Evolutionary conservation across 2,888 invertebrate species (phyloP), one percentile per base, ranked within the genome.

Genomic region (Phasia obesa): DNA sequence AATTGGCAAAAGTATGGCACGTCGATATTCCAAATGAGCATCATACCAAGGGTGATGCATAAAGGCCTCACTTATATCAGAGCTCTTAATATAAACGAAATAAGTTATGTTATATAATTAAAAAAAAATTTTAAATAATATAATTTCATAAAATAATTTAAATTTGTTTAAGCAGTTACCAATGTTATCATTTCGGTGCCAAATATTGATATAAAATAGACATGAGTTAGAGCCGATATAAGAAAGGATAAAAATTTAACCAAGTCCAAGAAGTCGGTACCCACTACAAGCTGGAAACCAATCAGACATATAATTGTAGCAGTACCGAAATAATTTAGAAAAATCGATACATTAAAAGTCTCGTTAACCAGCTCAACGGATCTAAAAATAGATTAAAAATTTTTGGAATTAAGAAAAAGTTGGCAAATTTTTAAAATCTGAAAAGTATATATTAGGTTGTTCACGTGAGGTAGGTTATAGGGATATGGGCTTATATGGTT

Each of bases 231-330:
- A 5, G 84, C 71, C 13, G 85, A 73, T 25, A 86, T 64, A 4
- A 87, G 74, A 59, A 87, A 86, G 6, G 82, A 77, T n/a, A 85
- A 23, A 69, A 86, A 86, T 71, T 87, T 87, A 0, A 87, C 0
- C 25, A 86, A 38, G 38, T 78, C 75, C 17, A 86, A 25, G 23
- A 83, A 38, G 5, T 86, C 82, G 0, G 85, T 81, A 1, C 86
- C 87, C 11, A 75, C 71, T 2, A 85, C 76, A 2, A 87, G 55
- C 76, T 87, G 87, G 42, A 87, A 77, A 15, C 84, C 87, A 44
- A 86, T 80, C 42, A 87, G 57, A 25, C 87, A 87, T 35, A 86
- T 84, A 0, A 86, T 75, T 15, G 80, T 38, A 4, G 80, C 78
- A 0, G 86, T 74, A 0, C 84, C 84, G 11, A 84, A n/a, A 51